Evolutionary conservation across 1,140 invertebrate genomes (phyloP).

Genomic region (Xylocopa sonorina): DNA sequence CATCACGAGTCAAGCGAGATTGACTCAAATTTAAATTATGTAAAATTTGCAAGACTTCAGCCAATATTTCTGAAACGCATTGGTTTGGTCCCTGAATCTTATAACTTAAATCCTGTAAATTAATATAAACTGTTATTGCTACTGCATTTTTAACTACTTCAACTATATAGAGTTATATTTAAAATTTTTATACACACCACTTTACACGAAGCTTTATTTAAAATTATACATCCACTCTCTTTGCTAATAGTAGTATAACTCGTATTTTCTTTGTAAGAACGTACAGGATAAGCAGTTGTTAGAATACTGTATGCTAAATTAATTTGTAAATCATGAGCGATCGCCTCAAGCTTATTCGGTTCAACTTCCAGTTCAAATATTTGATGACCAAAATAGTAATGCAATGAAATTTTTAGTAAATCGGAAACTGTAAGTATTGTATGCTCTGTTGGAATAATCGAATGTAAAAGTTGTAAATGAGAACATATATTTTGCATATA

Average conservation of each 20-base stretch:
- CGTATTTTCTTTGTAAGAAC: constrained; percentile 67
- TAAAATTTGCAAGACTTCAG: constrained; percentile 65
- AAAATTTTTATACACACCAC: constrained; percentile 47
- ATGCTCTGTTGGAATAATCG: constrained; percentile 63
- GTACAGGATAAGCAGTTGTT: constrained; percentile 82
- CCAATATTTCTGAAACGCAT: constrained; percentile 71
- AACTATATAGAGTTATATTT: not conserved
- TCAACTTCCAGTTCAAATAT: constrained; percentile 83
- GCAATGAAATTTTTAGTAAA: constrained; percentile 69
- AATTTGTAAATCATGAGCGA: constrained; percentile 82
- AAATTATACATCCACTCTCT: constrained; percentile 67
- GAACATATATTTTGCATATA: constrained; percentile 69
- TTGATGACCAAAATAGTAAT: constrained; percentile 81
- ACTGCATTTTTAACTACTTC: not conserved
- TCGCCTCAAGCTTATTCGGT: constrained; percentile 82
- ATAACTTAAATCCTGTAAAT: constrained; percentile 47
- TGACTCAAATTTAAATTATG: constrained; percentile 36
- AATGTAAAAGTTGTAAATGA: constrained; percentile 68
- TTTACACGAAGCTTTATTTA: constrained; percentile 66
- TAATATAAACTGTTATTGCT: constrained; percentile 23
- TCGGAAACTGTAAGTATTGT: constrained; percentile 51
- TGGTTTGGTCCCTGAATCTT: constrained; percentile 68
- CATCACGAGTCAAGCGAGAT: constrained; percentile 45
- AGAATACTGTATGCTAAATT: constrained; percentile 84
- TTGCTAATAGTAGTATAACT: constrained; percentile 63